Base-by-base conservation (phyloP, 2,797 vertebrate species). In the Perodicticus potto region DNA sequence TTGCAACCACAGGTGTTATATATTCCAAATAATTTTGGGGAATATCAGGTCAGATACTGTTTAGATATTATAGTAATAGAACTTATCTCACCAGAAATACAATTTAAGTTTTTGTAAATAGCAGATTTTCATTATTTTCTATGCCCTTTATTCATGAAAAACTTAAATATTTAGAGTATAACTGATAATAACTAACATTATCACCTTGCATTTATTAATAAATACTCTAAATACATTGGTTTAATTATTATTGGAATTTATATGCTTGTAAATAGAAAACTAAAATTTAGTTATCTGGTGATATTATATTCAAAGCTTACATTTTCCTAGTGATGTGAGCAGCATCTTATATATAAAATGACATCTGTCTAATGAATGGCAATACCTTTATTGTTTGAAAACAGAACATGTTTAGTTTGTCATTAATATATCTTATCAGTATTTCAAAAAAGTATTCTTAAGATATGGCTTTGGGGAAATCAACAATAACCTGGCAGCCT, bases 401-500 rank as follows among this genome's bases (percentile, higher is more conserved):
- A 93, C 1, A 45, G 37, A 92, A 45, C 2, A 49, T 57, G 12
- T 77, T 67, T 78, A 94, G 40, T 65, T 77, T 85, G 72, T 37
- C 32, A 55, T 49, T 88, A 70, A 49, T 40, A 40, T 82, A 69
- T 82, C 57, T 77, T 74, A 76, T 78, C 23, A 89, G 86, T n/a
- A 91, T 81, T 85, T 84, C 74, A 29, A 70, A 95, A 95, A 80
- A 27, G 20, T 74, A 40, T 61, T 25, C 45, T 93, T 90, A 83
- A 92, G 14, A 61, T 96, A 95, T 92, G 94, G 86, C 84, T 96
- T 94, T 93, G 23, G 63, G 77, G 40, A 95, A 57, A 67, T 90
- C 9, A 87, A 20, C 69, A 95, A 85, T 89, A 63, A 94, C 84
- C 59, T 89, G 94, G 82, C 22, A 89, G 19, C 49, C 57, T 89